Conservation (phyloP, 2,113 vertebrate genomes). For the Rutilus rutilus region DNA sequence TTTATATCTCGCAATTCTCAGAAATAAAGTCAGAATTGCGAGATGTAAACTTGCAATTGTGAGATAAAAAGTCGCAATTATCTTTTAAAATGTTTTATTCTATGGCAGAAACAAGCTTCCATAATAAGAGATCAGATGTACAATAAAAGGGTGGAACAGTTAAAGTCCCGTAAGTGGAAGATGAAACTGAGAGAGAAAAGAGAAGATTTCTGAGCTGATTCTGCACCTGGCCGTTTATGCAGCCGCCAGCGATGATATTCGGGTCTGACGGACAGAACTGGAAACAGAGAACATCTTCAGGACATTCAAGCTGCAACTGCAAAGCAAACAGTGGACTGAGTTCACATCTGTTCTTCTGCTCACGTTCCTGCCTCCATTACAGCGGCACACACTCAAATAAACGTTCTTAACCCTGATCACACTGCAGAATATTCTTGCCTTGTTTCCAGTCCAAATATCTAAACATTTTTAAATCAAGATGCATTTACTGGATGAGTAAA, state of each 20-base stretch:
- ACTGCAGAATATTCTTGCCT: no score
- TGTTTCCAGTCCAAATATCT: no score
- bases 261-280: constrained; percentile 89
- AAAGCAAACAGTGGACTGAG: constrained; percentile 36
- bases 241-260: constrained; percentile 91
- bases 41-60: no score
- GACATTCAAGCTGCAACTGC: constrained; percentile 88
- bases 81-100: no score
- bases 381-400: neutral
- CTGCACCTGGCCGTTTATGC: constrained; percentile 88
- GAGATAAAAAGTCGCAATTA: no score
- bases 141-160: neutral
- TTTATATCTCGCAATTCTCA: no score
- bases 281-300: constrained; percentile 88
- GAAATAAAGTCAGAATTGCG: no score
- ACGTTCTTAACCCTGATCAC: neutral
- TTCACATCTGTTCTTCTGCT: constrained; percentile 1
- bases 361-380: neutral
- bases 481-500: no score
- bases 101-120: no score
- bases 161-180: constrained; percentile 7
- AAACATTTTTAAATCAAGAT: no score
- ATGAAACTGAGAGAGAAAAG: constrained; percentile 5
- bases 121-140: neutral
- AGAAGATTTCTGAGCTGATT: neutral